Evolutionary conservation across 2,797 vertebrate genomes (phyloP), one percentile per base, ranked within the genome.

Genomic region (Hydrolagus colliei): DNA sequence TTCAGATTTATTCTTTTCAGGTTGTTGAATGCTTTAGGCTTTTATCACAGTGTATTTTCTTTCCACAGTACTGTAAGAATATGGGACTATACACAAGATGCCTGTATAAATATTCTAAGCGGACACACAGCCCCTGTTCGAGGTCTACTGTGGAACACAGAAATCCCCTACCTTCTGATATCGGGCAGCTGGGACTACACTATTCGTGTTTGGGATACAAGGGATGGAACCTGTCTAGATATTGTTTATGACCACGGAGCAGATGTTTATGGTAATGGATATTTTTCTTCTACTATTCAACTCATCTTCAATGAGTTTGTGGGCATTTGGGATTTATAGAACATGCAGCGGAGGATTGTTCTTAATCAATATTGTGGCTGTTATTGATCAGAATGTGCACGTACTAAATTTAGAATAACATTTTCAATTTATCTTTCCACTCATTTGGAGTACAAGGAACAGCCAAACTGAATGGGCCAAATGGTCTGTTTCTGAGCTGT

Each of bases 111-210:
- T 86, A 92, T 98, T 85, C 94, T 99, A 82, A 96, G 93, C 78
- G 97, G 98, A 61, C 98, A 99, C 86, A 95, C 93, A 9, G 96
- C 96, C 85, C 97, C 98, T 0, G 98, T 99, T 71, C 93, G 98
- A 88, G 98, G 97, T 63, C 90, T 99, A 61, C 92, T 97, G 96
- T 99, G 98, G 98, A 99, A 97, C 91, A 94, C 96, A 0, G 98
- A 99, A 92, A 94, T 99, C 88, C 98, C 98, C 0, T 98, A 97
- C 87, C 94, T 99, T 8, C 93, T 99, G 27, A 92, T 97, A 78
- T 99, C 93, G 73, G 98, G 98, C 52, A 98, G 97, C 80, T 99
- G 98, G 98, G 98, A 99, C 91, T 97, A 98, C 85, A 97, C 96
- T 18, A 98, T 99, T 89, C 93, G 95, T 88, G 96, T 97, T 1